A percentile compares a stretch with the other conserved stretches of the same genome.
Evolutionary conservation across 2,888 invertebrate species (phyloP).

Genomic region (Lithophane leautieri): DNA sequence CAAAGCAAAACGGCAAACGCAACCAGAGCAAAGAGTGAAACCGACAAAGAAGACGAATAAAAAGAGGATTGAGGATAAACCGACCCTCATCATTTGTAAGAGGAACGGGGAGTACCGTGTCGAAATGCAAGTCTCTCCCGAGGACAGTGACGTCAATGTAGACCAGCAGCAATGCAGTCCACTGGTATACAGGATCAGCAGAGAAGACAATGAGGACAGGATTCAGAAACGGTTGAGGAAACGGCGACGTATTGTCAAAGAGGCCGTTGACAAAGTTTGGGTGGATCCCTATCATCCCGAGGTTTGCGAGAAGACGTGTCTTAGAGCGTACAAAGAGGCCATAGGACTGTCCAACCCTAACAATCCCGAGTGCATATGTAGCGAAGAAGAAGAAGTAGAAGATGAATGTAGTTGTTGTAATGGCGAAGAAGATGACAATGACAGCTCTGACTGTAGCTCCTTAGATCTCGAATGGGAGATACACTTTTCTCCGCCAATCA

Average conservation of each 20-base stretch:
- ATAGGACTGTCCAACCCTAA: slow-evolving; percentile 72
- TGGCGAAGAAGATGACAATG: slow-evolving; percentile 64
- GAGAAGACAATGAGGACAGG: slow-evolving; percentile 74
- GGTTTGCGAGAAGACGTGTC: slow-evolving; percentile 77
- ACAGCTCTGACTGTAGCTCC: slow-evolving; percentile 77
- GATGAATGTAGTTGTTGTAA: slow-evolving; percentile 70
- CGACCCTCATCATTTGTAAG: slow-evolving; percentile 80
- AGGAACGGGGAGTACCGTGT: slow-evolving; percentile 80
- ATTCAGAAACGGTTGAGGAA: slow-evolving; percentile 69
- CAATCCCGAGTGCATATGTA: slow-evolving; percentile 67
- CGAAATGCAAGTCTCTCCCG: slow-evolving; percentile 77
- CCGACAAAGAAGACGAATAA: slow-evolving; percentile 72
- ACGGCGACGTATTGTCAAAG: slow-evolving; percentile 69
- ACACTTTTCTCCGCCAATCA: slow-evolving; percentile 82
- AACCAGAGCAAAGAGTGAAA: slow-evolving; percentile 62
- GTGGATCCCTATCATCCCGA: slow-evolving; percentile 77
- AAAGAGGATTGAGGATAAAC: slow-evolving; percentile 76
- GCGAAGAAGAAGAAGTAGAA: slow-evolving; percentile 49
- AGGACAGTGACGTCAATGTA: slow-evolving; percentile 61
- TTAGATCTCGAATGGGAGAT: slow-evolving; percentile 85
- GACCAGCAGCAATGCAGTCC: slow-evolving; percentile 72
- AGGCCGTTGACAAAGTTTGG: slow-evolving; percentile 73
- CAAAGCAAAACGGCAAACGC: slow-evolving; percentile 72
- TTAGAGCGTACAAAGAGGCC: slow-evolving; percentile 77
- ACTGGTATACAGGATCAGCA: slow-evolving; percentile 79